A percentile compares a stretch with the other conserved stretches of the same genome.
These are phyloP conservation scores for Cephus rjabovi DNA, from an alignment of 2,888 invertebrate genomes.

Conservation along the genomic window DNA sequence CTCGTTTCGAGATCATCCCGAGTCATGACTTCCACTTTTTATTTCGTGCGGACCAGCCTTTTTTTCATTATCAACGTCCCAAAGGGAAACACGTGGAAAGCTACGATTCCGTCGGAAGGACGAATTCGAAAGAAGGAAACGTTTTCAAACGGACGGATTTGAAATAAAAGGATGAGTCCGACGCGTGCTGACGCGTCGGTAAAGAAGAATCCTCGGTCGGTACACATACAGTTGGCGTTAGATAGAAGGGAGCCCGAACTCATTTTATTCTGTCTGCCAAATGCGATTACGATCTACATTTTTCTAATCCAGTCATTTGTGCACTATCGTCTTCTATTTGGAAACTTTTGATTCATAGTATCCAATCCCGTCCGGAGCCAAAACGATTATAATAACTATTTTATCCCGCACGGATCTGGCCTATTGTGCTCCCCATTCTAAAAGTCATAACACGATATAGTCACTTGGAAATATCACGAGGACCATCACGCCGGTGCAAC, in stretches of 20 bases:
- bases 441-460: conserved; percentile 66
- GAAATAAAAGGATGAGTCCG: too few relatives aligned
- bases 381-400: conserved; percentile 67
- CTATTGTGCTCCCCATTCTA: conserved; percentile 65
- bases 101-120: too few relatives aligned
- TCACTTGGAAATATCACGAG: conserved; percentile 45
- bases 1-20: conserved; percentile 32
- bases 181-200: too few relatives aligned
- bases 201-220: too few relatives aligned
- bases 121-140: too few relatives aligned
- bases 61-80: too few relatives aligned
- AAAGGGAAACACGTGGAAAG: too few relatives aligned
- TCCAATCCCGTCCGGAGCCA: conserved; percentile 45
- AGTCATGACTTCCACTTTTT: too few relatives aligned
- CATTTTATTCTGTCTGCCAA: conserved; percentile 27
- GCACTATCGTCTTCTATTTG: conserved; percentile 37
- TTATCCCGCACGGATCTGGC: conserved; percentile 65
- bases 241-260: conserved; percentile 1
- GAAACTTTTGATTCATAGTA: conserved; percentile 34
- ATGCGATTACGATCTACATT: conserved; percentile 47
- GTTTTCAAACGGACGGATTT: too few relatives aligned
- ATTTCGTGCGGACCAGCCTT: too few relatives aligned
- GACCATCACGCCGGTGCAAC: conserved; percentile 25
- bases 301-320: conserved; percentile 53
- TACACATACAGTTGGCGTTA: neutral